Percentiles rank a stretch among this genome's conserved stretches.
These are phyloP conservation scores for Lutjanus campechanus DNA, from an alignment of 2,797 vertebrate species.

Conservation along the genomic window DNA sequence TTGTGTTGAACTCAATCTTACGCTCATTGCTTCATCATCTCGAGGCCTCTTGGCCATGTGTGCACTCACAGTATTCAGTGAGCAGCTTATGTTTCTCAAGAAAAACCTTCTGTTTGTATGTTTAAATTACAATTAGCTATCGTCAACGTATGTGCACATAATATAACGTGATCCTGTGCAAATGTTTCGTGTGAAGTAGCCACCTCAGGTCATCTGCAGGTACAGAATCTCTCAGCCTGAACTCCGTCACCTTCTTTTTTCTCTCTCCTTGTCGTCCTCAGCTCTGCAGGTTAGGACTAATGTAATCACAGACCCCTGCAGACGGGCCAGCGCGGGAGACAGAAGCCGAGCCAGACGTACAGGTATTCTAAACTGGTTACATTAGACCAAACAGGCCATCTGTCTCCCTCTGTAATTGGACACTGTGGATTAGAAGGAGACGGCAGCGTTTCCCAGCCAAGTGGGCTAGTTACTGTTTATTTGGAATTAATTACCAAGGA, in stretches of 20 bases:
- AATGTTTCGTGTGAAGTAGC: slow-evolving; percentile 17
- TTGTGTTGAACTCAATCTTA: neutral
- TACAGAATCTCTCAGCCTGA: slow-evolving; percentile 52
- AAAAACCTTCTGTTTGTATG: slow-evolving; percentile 2
- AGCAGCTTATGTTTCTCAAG: neutral
- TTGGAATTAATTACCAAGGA: slow-evolving; percentile 82
- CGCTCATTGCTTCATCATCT: slow-evolving; percentile 8
- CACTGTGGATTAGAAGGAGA: slow-evolving; percentile 70
- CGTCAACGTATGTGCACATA: neutral
- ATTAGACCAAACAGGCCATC: slow-evolving; percentile 79
- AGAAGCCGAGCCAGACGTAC: slow-evolving; percentile 69
- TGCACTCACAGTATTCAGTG: neutral
- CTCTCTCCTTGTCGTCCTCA: slow-evolving; percentile 22
- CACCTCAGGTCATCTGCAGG: slow-evolving; percentile 48
- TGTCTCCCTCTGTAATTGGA: slow-evolving; percentile 75
- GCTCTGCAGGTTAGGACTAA: slow-evolving; percentile 63
- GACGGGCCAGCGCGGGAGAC: slow-evolving; percentile 54
- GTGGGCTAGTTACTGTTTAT: slow-evolving; percentile 82
- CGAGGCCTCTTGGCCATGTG: neutral
- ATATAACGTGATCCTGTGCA: neutral
- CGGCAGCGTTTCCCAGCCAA: slow-evolving; percentile 68
- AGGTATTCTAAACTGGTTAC: slow-evolving; percentile 79
- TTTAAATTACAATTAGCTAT: neutral
- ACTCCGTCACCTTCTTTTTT: slow-evolving; percentile 49
- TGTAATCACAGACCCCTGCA: slow-evolving; percentile 72